Conservation (phyloP, 2,113 vertebrate genomes). For the Scytalopus superciliaris region DNA sequence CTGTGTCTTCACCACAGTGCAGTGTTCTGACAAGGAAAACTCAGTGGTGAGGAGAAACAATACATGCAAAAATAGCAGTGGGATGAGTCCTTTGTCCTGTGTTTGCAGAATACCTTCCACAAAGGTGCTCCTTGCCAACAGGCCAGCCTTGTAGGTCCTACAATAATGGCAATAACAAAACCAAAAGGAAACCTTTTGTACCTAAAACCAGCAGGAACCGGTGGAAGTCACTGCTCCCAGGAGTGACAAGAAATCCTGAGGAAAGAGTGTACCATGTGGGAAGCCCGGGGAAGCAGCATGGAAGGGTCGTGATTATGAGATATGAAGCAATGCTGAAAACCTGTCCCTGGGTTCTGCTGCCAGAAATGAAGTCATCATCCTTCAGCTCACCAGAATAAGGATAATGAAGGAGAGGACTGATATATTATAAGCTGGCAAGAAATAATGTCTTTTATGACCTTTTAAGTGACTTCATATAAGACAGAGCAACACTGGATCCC, state of each 20-base stretch:
- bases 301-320: not conserved
- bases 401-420: not conserved
- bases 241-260: not conserved
- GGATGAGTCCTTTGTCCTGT: not conserved
- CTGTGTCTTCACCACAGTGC: not conserved
- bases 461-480: not conserved
- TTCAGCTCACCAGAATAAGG: not conserved
- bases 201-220: not conserved
- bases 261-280: not conserved
- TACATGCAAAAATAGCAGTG: not conserved
- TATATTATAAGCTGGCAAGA: not conserved
- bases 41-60: not conserved
- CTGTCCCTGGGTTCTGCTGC: not conserved
- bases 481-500: not conserved
- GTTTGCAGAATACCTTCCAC: not conserved
- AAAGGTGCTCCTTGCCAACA: not conserved
- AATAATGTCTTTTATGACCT: not conserved
- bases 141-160: not conserved
- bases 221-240: not conserved
- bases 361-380: not conserved
- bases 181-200: not conserved
- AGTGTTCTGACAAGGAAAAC: not conserved
- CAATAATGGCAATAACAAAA: not conserved
- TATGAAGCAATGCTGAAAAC: not conserved
- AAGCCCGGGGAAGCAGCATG: not conserved